A percentile compares a stretch with the other conserved stretches of the same genome.
Evolutionary conservation across 2,888 invertebrate genomes (phyloP).

Genomic region (Steromphala cineraria): DNA sequence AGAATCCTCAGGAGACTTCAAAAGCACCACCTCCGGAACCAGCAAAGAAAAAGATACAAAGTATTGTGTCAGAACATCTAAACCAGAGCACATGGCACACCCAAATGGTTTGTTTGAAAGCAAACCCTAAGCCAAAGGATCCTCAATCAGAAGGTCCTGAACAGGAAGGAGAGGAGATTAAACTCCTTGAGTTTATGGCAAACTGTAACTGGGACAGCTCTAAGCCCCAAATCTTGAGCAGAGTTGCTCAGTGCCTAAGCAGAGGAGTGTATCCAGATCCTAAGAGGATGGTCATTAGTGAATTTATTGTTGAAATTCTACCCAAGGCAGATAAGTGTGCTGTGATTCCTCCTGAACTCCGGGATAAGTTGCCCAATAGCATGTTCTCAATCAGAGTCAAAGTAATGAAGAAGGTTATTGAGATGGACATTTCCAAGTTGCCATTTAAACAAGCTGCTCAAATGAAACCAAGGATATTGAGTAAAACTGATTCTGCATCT

Average conservation of each 20-base stretch:
- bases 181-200: constrained; percentile 67
- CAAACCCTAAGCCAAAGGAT: constrained; percentile 48
- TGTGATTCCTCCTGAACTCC: constrained; percentile 59
- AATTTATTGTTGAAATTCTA: constrained; percentile 59
- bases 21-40: neutral
- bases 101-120: constrained; percentile 65
- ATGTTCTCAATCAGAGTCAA: constrained; percentile 63
- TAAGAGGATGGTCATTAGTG: constrained; percentile 43
- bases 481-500: constrained; percentile 7
- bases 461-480: neutral
- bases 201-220: constrained; percentile 67
- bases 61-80: neutral
- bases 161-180: constrained; percentile 45
- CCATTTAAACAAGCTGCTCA: neutral
- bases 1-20: neutral
- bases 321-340: constrained; percentile 62
- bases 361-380: constrained; percentile 52
- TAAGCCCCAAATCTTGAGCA: constrained; percentile 61
- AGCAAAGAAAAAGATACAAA: neutral
- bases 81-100: constrained; percentile 52
- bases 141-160: constrained; percentile 28
- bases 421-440: neutral
- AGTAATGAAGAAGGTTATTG: constrained; percentile 36
- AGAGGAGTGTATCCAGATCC: constrained; percentile 49
- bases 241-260: constrained; percentile 57